Evolutionary conservation across 2,113 vertebrate genomes (phyloP).

Genomic region (Tricholaema leucomelas): DNA sequence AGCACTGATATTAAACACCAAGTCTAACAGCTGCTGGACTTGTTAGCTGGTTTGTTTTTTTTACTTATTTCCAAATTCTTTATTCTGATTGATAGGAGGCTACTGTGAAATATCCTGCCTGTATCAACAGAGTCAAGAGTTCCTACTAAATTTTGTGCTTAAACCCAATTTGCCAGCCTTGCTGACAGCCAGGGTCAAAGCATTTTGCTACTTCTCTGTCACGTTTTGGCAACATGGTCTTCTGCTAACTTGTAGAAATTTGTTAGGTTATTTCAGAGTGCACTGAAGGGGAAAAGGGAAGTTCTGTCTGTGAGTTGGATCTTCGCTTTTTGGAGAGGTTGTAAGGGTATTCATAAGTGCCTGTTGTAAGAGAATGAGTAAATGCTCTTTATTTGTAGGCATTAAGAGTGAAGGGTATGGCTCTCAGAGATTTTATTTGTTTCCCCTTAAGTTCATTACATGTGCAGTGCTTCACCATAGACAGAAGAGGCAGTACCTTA

Average conservation of each 20-base stretch:
- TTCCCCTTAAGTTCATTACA: not conserved
- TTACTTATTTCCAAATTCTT: not conserved
- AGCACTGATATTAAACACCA: not conserved
- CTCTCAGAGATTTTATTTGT: not conserved
- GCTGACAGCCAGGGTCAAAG: not conserved
- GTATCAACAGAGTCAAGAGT: not conserved
- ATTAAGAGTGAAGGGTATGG: not conserved
- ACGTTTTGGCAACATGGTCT: not conserved
- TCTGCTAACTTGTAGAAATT: not conserved
- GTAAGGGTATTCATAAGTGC: not conserved
- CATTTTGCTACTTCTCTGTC: not conserved
- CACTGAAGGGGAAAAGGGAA: not conserved
- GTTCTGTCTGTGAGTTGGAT: not conserved
- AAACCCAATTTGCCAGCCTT: not conserved
- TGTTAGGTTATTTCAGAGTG: not conserved
- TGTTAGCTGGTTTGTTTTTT: not conserved
- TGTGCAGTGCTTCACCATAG: not conserved
- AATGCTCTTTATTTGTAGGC: not conserved
- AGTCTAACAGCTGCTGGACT: not conserved
- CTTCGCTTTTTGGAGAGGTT: not conserved
- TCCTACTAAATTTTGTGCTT: not conserved
- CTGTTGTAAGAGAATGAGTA: not conserved
- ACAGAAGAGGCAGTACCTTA: not conserved
- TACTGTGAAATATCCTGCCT: not conserved
- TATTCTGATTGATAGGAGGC: not conserved